Percentiles rank a stretch among this genome's conserved stretches.
phyloP scores from a whole-genome alignment of 35 echinoderm and acorn worm genomes.

The Apostichopus japonicus region DNA sequence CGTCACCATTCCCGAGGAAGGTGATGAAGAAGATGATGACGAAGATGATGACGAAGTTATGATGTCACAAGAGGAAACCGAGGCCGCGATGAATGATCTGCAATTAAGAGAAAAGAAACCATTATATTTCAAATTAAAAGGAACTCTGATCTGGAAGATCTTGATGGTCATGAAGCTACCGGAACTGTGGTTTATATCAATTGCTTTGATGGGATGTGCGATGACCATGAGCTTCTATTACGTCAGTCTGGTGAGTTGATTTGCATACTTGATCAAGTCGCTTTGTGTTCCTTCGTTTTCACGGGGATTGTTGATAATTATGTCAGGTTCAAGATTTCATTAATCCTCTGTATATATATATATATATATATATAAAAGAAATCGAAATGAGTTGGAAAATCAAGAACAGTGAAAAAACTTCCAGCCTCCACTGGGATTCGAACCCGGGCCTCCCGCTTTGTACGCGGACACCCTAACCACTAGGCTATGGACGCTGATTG shows the following conservation, averaged over 20 bases:
- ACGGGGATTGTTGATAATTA: no score
- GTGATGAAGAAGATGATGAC: slow-evolving; percentile 25
- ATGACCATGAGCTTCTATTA: slow-evolving; percentile 97
- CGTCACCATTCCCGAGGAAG: slow-evolving; percentile 31
- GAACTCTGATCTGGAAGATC: slow-evolving; percentile 58
- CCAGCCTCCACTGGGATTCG: no score
- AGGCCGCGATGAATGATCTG: not conserved
- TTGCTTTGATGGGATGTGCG: slow-evolving; percentile 81
- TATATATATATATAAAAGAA: no score
- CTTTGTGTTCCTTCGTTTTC: not conserved
- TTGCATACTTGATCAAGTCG: not conserved
- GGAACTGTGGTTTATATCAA: slow-evolving; percentile 79
- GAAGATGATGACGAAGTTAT: slow-evolving; percentile 30
- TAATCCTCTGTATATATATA: no score
- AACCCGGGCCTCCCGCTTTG: no score
- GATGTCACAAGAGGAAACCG: slow-evolving; percentile 2
- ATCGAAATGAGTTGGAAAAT: no score
- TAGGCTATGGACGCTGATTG: no score
- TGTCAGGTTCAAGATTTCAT: no score
- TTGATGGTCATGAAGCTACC: slow-evolving; percentile 71
- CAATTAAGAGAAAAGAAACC: slow-evolving; percentile 31
- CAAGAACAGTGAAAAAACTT: no score
- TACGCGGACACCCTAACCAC: no score
- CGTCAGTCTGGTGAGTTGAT: slow-evolving; percentile 82
- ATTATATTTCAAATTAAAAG: slow-evolving; percentile 43